A percentile compares a stretch with the other conserved stretches of the same genome.
Conservation (phyloP, 2,797 vertebrate genomes). For the Fringilla coelebs region DNA sequence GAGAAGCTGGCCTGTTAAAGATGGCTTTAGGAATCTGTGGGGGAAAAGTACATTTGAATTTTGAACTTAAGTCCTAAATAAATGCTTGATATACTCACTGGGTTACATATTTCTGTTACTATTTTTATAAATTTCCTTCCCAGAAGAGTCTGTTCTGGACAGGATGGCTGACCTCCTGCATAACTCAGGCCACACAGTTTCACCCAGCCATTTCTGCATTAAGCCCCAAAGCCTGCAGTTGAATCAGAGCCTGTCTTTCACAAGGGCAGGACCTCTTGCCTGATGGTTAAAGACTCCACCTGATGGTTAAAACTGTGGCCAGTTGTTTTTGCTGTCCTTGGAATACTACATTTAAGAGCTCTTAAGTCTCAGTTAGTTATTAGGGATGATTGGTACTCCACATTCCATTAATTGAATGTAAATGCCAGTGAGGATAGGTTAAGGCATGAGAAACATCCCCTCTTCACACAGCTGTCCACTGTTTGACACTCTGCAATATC, state of each 20-base stretch:
- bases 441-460: neutral
- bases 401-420: neutral
- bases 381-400: neutral
- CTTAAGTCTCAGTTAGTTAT: neutral
- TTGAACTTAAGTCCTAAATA: constrained; percentile 30
- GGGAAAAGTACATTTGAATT: neutral
- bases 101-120: neutral
- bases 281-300: neutral
- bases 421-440: neutral
- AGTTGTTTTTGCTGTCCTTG: neutral
- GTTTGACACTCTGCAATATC: neutral
- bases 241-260: neutral
- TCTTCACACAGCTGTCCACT: neutral
- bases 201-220: neutral
- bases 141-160: neutral
- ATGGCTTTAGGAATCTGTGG: constrained; percentile 1
- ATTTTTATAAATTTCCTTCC: constrained; percentile 8
- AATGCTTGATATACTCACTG: neutral
- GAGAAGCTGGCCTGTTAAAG: constrained; percentile 18
- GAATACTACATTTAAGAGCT: neutral
- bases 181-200: neutral
- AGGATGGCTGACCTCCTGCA: neutral
- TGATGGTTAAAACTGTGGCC: neutral
- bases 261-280: neutral
- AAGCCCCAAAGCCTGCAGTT: neutral